Base-by-base conservation (phyloP, 2,888 invertebrate genomes). In the Habroteleia sp. region DNA sequence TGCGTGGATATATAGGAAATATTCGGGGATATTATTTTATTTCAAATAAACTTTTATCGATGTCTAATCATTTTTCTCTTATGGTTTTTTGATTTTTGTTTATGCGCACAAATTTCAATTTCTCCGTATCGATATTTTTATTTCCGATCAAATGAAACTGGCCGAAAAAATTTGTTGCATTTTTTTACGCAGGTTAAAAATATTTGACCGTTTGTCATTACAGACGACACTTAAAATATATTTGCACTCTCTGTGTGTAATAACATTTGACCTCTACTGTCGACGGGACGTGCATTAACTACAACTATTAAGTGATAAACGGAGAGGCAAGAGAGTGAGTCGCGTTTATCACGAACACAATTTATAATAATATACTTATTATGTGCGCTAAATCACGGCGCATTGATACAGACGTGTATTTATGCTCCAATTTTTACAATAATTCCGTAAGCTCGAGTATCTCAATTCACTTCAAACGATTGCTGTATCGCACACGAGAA, bases 241-340 rank as follows among this genome's bases (percentile, higher is more conserved):
- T 63, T 74, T 74, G 58, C 65, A 69, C 74, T 50, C 60, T 13
- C 41, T 31, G 52, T 44, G 27, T 69, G 62, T 74, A 69, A 69
- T 74, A 74, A 74, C 74, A 69, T 74, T 74, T 75, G 74, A 75
- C 69, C 74, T 74, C 69, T 50, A 75, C 71, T 54, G 71, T 48
- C 63, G 69, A 44, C 69, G 44, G 74, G 50, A 44, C 52, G 50
- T 74, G 74, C 68, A 74, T 69, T 69, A 74, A 56, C 74, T 68
- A 74, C 74, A 63, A 69, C 63, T 74, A 74, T 74, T 69, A 69
- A 74, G 74, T 69, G 68, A 72, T 74, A 74, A 74, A 37, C 48
- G 27, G 16, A 33, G 74, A 68, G 54, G 6, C 29, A 17, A 41
- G 39, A 25, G 58, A 42, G 41, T 56, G 44, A 25, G 62, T 5